Percentiles rank a stretch among this genome's conserved stretches.
These are phyloP conservation scores for Netelia virgata DNA, from an alignment of 2,888 invertebrate genomes.

Conservation along the genomic window DNA sequence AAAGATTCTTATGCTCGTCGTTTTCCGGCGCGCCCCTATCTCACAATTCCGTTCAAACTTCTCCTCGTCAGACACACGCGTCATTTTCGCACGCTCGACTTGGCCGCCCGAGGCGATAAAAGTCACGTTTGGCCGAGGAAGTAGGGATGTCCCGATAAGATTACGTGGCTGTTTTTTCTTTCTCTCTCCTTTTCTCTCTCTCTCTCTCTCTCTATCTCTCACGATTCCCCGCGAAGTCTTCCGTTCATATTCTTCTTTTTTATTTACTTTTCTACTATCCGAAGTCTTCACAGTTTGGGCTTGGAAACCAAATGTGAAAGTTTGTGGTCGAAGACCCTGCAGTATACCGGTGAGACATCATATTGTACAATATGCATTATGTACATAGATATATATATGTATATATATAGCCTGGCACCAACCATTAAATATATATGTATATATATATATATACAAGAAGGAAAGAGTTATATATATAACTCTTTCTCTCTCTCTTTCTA, in stretches of 20 bases:
- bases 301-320: background rate
- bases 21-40: constrained; percentile 52
- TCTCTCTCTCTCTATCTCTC: background rate
- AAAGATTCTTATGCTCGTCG: constrained; percentile 23
- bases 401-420: too few relatives aligned
- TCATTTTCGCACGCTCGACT: constrained; percentile 60
- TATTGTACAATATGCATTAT: background rate
- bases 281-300: background rate
- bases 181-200: background rate
- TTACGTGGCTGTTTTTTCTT: constrained; percentile 9
- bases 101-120: constrained; percentile 50
- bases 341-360: background rate
- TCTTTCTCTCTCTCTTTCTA: too few relatives aligned
- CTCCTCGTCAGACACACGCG: constrained; percentile 35
- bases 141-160: constrained; percentile 41
- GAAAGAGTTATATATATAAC: too few relatives aligned
- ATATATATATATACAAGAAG: too few relatives aligned
- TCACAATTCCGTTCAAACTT: constrained; percentile 6
- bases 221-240: background rate
- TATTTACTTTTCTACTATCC: background rate
- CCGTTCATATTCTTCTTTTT: background rate
- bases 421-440: too few relatives aligned
- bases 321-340: background rate
- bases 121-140: constrained; percentile 39
- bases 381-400: background rate